phyloP scores from a whole-genome alignment of 2,113 vertebrate species.

The Rhizomys pruinosus region DNA sequence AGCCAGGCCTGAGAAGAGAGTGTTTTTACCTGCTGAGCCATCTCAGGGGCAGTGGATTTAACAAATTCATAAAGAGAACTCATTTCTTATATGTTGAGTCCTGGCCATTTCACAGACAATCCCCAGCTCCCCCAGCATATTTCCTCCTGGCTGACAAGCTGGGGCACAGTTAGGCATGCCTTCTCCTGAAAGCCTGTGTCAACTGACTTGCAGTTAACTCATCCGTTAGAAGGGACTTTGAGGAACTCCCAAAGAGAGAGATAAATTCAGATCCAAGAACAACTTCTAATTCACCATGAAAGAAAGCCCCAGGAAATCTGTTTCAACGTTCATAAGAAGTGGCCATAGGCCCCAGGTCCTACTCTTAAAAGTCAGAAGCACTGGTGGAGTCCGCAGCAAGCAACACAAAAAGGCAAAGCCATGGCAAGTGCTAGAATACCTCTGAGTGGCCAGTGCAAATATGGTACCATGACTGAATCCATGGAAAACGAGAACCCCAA shows the following conservation, averaged over 20 bases:
- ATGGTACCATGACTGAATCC: neutral
- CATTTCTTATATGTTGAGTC: neutral
- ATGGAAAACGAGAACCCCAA: neutral
- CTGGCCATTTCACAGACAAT: neutral
- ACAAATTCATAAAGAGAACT: neutral
- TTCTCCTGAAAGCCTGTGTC: neutral
- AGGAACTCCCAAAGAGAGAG: neutral
- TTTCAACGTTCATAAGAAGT: neutral
- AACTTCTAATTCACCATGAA: constrained; percentile 28
- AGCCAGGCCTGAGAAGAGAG: too few relatives aligned
- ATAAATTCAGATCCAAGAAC: constrained; percentile 40
- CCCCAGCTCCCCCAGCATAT: neutral
- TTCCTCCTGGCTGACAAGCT: constrained; percentile 39
- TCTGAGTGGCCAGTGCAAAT: constrained; percentile 34
- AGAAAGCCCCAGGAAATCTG: constrained; percentile 44
- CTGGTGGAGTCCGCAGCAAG: neutral
- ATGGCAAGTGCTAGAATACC: neutral
- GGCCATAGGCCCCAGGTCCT: too few relatives aligned
- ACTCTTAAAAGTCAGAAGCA: constrained; percentile 22
- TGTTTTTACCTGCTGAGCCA: too few relatives aligned
- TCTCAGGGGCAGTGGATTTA: neutral
- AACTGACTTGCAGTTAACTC: neutral
- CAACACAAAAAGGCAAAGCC: neutral
- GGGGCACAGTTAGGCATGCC: neutral
- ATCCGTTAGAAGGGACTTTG: constrained; percentile 22